Base-by-base conservation (phyloP, 2,888 invertebrate genomes). In the Nephrocerus scutellatus region DNA sequence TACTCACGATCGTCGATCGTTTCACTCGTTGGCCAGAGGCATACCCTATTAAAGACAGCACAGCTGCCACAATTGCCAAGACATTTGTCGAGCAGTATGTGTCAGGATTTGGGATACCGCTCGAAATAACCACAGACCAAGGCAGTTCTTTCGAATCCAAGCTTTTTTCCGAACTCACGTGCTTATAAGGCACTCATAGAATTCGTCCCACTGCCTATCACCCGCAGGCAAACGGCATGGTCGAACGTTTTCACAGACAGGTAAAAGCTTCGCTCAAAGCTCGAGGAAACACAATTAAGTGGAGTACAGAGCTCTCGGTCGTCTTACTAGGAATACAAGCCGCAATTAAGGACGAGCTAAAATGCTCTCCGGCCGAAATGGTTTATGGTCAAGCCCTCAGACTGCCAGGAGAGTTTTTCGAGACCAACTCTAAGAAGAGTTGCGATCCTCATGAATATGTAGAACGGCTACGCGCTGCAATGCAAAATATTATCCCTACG, bases 101-200 rank as follows among this genome's bases (percentile, higher is more conserved):
- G 14, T 32, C 33, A 4, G 20, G 44, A 5, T 48, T 44, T 30
- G 47, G 43, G 4, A 36, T 43, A n/a, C 47, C 43, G 8, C 7
- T 23, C 6, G 26, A 24, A 12, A 39, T 50, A 16, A 41, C 44
- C 4, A 44, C 43, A 1, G 41, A 50, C 20, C 36, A 43, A 21
- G 49, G 43, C 7, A 12, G 41, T 8, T 43, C 46, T 14, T 46
- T 50, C 10, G 41, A 41, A 21, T 41, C 38, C 9, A 15, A 8
- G 6, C 3, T 42, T 12, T 44, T 47, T n/a, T 26, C 10, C 13
- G 36, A 37, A 8, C 36, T 47, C 12, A 25, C 24, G 6, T 23
- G 20, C 6, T 16, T 32, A n/a, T 24, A 25, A 4, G 38, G 40
- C n/a, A 37, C 22, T 5, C 16, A 21, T 12, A 29, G 39, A 29